Base-by-base conservation (phyloP, 1,140 invertebrate genomes). In the Procambarus clarkii region DNA sequence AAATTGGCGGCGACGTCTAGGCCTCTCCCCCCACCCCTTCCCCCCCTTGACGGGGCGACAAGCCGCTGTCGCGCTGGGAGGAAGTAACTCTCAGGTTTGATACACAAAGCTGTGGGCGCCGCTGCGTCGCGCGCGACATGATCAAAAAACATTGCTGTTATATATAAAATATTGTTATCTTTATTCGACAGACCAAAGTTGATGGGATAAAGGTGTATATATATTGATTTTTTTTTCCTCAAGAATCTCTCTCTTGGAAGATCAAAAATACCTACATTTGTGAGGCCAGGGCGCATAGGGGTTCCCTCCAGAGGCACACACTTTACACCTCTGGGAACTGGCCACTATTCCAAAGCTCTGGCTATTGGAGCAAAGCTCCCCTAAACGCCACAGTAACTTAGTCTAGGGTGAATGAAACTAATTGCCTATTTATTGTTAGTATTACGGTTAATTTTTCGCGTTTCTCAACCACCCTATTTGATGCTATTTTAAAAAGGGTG, bases 391-490 rank as follows among this genome's bases (percentile, higher is more conserved):
- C 76, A 88, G 50, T 79, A 64, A 58, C 58, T 60, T 80, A 80
- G 76, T 88, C 54, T 88, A 88, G 86, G 86, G 80, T 88, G 76
- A 88, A 88, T 88, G 86, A 79, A 54, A 80, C n/a, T 79, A 85
- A 85, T 85, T 71, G 69, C 74, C 86, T 88, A 69, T 78, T 78
- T 64, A 88, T 80, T 69, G 54, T 78, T 60, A 71, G 21, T 76
- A 81, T 54, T 78, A 78, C 76, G 71, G 71, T 82, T 91, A 85
- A 46, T 64, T 58, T 77, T 84, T 85, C 50, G 71, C 50, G 34
- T 85, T 86, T 69, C 77, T n/a, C 77, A 69, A 58, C 64, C 82
- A 48, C 83, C 77, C 82, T 46, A n/a, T 76, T 58, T 64, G 18
- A 80, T 54, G 48, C 45, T 60, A 78, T 86, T 64, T 58, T 76